A percentile compares a stretch with the other conserved stretches of the same genome.
Conservation (phyloP, 2,888 invertebrate species). For the Lasiommata megera region DNA sequence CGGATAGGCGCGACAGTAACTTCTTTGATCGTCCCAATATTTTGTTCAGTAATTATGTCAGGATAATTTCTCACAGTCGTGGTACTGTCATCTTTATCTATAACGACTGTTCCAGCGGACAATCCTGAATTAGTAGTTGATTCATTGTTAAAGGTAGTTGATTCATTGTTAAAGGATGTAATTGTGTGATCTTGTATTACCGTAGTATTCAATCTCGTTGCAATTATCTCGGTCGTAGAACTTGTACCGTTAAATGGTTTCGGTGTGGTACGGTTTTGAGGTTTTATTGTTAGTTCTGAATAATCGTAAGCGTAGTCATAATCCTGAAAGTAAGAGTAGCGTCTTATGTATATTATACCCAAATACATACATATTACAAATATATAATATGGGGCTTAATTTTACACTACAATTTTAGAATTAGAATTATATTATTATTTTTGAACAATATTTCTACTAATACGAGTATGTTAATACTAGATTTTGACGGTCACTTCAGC, state of each 20-base stretch:
- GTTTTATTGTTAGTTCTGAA: constrained; percentile 86
- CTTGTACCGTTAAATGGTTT: constrained; percentile 60
- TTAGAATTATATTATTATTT: no score
- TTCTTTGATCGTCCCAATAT: constrained; percentile 28
- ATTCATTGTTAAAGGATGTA: constrained; percentile 27
- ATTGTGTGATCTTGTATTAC: constrained; percentile 34
- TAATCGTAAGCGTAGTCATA: constrained; percentile 89
- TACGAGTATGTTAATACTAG: no score
- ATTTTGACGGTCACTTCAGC: no score
- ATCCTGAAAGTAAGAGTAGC: constrained; percentile 75
- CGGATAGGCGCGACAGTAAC: constrained; percentile 30
- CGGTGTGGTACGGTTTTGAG: constrained; percentile 67
- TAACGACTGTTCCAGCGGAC: constrained; percentile 18
- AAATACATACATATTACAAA: no score
- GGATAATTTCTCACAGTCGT: constrained; percentile 35
- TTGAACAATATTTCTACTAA: no score
- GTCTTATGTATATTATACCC: no score
- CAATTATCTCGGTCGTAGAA: constrained; percentile 34
- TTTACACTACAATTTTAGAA: no score
- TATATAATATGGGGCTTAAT: no score
- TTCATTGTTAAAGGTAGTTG: constrained; percentile 24
- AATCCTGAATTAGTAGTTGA: constrained; percentile 20
- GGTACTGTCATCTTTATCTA: constrained; percentile 24
- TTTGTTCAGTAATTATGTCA: constrained; percentile 31
- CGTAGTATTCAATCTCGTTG: constrained; percentile 43